Conservation (phyloP, 2,797 vertebrate genomes). For the Intellagama lesueurii region DNA sequence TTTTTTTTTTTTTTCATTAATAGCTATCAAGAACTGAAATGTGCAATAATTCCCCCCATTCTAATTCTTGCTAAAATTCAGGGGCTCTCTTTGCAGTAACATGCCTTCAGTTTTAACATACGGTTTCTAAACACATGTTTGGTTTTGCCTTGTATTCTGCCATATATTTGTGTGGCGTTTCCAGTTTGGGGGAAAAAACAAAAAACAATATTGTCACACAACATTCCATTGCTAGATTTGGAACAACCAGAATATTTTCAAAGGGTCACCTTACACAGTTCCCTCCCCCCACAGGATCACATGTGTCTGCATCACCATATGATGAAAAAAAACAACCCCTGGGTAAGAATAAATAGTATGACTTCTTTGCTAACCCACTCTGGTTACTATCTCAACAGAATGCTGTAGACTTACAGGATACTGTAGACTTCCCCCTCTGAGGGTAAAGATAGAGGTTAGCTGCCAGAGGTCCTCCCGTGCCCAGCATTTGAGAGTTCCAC, state of each 20-base stretch:
- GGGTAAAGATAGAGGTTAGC: neutral
- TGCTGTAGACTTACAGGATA: neutral
- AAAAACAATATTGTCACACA: constrained; percentile 28
- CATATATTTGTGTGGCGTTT: neutral
- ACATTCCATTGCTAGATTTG: constrained; percentile 43
- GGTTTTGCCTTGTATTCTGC: neutral
- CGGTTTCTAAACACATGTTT: constrained; percentile 57
- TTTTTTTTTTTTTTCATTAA: constrained; percentile 19
- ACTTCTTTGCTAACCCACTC: neutral
- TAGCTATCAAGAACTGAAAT: constrained; percentile 21
- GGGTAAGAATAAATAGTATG: neutral
- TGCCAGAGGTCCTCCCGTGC: neutral
- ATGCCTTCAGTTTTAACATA: constrained; percentile 34
- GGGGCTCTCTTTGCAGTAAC: neutral
- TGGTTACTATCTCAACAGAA: too few species aligned
- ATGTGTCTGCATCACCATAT: constrained; percentile 17
- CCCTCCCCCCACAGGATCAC: constrained; percentile 30
- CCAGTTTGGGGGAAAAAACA: too few species aligned
- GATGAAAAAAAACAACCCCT: neutral
- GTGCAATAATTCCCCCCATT: neutral
- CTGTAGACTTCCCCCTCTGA: neutral
- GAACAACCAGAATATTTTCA: constrained; percentile 33
- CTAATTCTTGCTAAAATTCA: neutral
- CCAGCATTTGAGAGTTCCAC: neutral
- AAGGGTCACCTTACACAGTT: constrained; percentile 8